phyloP scores from a whole-genome alignment of 92 coral and sea anemone genomes.

The Zoanthus solanderi region DNA sequence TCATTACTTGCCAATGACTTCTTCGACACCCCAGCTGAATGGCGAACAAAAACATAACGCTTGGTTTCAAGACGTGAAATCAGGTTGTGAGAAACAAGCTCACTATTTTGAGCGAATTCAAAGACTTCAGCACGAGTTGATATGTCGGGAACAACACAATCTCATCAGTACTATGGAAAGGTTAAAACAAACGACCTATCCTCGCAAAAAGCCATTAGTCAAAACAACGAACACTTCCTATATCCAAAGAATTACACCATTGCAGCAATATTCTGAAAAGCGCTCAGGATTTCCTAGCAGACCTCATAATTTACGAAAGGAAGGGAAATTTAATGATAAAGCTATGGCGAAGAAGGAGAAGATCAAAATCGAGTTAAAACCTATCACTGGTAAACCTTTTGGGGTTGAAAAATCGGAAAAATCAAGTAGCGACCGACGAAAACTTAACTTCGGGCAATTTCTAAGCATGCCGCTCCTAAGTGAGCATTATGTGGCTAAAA shows the following conservation, averaged over 20 bases:
- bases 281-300: conserved; percentile 62
- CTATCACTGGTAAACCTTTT: conserved; percentile 73
- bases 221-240: conserved; percentile 45
- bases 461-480: conserved; percentile 67
- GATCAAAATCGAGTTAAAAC: conserved; percentile 54
- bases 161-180: conserved; percentile 95
- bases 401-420: conserved; percentile 47
- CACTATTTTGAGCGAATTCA: conserved; percentile 86
- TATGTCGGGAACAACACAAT: conserved; percentile 93
- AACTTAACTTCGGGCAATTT: conserved; percentile 44
- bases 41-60: conserved; percentile 55
- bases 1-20: conserved; percentile 1
- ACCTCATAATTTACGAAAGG: conserved; percentile 40
- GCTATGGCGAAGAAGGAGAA: conserved; percentile 45
- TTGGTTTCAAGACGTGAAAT: conserved; percentile 92
- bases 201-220: conserved; percentile 81
- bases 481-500: conserved; percentile 79
- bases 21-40: conserved; percentile 25
- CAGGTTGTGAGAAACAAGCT: conserved; percentile 91
- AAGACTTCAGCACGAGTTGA: conserved; percentile 85
- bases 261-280: conserved; percentile 15
- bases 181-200: conserved; percentile 81
- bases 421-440: conserved; percentile 13
- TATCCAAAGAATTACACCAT: neutral
- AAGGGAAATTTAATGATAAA: conserved; percentile 39